Percentiles rank a stretch among this genome's conserved stretches.
Evolutionary conservation across 2,888 invertebrate genomes (phyloP).

Genomic region (Agrochola circellaris): DNA sequence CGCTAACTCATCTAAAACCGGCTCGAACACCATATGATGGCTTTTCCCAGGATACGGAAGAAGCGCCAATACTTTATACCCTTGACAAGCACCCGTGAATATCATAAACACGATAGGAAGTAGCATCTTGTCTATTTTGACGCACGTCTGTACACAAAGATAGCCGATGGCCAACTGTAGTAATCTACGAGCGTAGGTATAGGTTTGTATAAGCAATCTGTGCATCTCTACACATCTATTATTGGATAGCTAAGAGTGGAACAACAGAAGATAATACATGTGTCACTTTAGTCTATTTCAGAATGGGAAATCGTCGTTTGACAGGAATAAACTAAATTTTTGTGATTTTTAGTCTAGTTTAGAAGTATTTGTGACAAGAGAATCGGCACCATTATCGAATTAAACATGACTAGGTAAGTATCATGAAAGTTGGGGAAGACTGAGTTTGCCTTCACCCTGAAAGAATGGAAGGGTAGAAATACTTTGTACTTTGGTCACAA

Average conservation of each 20-base stretch:
- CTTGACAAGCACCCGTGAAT: constrained; percentile 58
- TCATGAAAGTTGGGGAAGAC: not conserved
- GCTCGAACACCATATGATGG: constrained; percentile 87
- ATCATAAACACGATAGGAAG: constrained; percentile 56
- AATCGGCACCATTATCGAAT: constrained; percentile 8
- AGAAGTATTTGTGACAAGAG: no score
- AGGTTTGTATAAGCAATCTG: constrained; percentile 48
- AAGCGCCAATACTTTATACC: constrained; percentile 80
- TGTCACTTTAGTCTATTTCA: no score
- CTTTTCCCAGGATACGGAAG: constrained; percentile 88
- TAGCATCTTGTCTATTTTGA: constrained; percentile 50
- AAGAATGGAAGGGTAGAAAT: not conserved
- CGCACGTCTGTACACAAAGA: constrained; percentile 52
- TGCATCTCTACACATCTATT: constrained; percentile 52
- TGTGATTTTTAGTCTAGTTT: no score
- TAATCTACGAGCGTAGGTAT: constrained; percentile 31
- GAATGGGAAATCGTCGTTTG: no score
- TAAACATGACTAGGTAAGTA: not conserved
- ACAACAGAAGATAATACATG: constrained; percentile 45
- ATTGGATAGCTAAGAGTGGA: constrained; percentile 36
- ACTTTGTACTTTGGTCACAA: not conserved
- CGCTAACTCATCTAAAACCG: constrained; percentile 82
- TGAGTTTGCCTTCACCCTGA: not conserved
- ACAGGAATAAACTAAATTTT: no score
- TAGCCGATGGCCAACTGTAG: constrained; percentile 49